These are phyloP conservation scores for Phylloscopus whistleri DNA, from an alignment of 2,113 vertebrate species.

Conservation along the genomic window DNA sequence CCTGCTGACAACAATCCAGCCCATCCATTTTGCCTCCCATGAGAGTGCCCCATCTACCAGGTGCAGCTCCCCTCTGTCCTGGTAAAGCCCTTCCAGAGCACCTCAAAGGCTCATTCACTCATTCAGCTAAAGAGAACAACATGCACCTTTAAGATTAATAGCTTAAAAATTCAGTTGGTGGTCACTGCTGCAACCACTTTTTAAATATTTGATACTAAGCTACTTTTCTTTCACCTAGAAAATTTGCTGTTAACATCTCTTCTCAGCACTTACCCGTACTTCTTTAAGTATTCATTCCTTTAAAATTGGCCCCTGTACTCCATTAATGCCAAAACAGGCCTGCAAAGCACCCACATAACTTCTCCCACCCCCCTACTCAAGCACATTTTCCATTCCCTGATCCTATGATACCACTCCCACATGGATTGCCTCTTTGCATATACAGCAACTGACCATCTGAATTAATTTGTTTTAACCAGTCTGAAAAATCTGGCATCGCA, in stretches of 20 bases:
- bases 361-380: background rate
- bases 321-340: background rate
- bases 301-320: background rate
- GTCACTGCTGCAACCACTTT: background rate
- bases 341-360: background rate
- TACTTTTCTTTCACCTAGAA: slow-evolving; percentile 36
- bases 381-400: background rate
- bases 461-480: background rate
- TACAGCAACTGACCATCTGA: background rate
- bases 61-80: background rate
- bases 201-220: slow-evolving; percentile 34
- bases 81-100: background rate
- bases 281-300: background rate
- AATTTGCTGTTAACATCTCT: slow-evolving; percentile 4
- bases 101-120: background rate
- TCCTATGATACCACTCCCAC: background rate
- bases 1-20: background rate
- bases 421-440: background rate
- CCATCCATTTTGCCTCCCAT: background rate
- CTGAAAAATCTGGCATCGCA: background rate
- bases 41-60: background rate
- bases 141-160: background rate
- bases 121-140: background rate
- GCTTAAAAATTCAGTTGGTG: background rate
- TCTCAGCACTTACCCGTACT: background rate